phyloP scores from a whole-genome alignment of 2,797 vertebrate species.

The Poecilia velifera region DNA sequence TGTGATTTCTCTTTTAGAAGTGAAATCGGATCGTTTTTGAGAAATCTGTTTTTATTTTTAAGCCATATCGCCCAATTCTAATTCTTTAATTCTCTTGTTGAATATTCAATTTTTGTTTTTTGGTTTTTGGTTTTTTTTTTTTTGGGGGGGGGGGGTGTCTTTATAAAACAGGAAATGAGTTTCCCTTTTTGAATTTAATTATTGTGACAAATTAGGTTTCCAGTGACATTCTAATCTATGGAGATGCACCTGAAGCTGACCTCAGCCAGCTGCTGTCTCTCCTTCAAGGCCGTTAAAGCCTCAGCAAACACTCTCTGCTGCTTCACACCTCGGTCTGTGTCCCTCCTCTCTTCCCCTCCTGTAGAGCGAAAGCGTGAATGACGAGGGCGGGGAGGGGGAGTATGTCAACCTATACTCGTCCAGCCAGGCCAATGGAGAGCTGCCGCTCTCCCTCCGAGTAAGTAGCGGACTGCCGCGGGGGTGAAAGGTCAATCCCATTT shows the following conservation, averaged over 20 bases:
- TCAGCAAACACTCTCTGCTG: constrained; percentile 38
- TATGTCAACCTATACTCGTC: constrained; percentile 96
- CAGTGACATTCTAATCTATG: not conserved
- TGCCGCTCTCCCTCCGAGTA: constrained; percentile 90
- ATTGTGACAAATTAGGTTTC: constrained; percentile 2
- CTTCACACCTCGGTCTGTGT: constrained; percentile 18
- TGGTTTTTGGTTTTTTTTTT: too few species aligned
- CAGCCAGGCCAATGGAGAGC: constrained; percentile 91
- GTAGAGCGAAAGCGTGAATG: constrained; percentile 92
- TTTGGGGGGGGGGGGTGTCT: too few species aligned
- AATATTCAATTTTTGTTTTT: not conserved
- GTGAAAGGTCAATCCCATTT: constrained; percentile 69
- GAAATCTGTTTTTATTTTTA: too few species aligned
- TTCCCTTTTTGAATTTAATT: not conserved
- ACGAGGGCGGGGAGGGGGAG: constrained; percentile 92
- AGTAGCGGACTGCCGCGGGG: constrained; percentile 80
- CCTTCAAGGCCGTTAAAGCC: constrained; percentile 37
- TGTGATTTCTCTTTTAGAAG: too few species aligned
- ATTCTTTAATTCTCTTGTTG: not conserved
- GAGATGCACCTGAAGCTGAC: constrained; percentile 15
- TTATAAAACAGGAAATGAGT: not conserved
- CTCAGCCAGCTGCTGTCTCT: constrained; percentile 38
- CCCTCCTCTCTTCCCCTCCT: constrained; percentile 82
- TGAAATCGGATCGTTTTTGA: too few species aligned
- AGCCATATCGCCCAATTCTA: too few species aligned